Conservation (phyloP, 2,797 vertebrate species). For the Sebastes matsubarae region DNA sequence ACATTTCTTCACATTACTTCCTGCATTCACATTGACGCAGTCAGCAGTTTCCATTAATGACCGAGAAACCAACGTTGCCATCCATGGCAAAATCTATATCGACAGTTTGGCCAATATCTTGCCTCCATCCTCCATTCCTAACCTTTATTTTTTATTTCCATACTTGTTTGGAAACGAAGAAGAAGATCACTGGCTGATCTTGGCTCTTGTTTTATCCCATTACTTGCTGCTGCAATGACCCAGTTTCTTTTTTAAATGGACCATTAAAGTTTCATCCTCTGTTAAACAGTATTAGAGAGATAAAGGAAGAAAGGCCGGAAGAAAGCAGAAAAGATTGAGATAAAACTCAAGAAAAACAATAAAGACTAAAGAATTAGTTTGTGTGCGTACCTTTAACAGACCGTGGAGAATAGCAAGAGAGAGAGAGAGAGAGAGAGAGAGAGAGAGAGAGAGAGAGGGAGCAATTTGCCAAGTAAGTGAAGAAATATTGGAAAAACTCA, state of each 20-base stretch:
- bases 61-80: background rate
- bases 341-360: background rate
- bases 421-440: background rate
- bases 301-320: background rate
- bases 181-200: background rate
- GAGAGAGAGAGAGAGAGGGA: background rate
- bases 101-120: background rate
- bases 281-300: slow-evolving; percentile 8
- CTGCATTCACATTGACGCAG: background rate
- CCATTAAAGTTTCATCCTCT: slow-evolving; percentile 40
- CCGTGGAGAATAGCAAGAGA: background rate
- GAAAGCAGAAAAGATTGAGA: background rate
- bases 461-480: background rate
- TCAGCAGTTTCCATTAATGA: background rate
- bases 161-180: background rate
- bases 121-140: background rate
- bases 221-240: background rate
- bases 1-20: background rate
- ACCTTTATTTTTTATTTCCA: background rate
- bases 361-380: background rate
- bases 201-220: slow-evolving; percentile 17
- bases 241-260: slow-evolving; percentile 4
- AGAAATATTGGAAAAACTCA: background rate
- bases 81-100: background rate
- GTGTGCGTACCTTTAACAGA: background rate